Conservation (phyloP, 2,113 vertebrate genomes). For the Picathartes gymnocephalus region DNA sequence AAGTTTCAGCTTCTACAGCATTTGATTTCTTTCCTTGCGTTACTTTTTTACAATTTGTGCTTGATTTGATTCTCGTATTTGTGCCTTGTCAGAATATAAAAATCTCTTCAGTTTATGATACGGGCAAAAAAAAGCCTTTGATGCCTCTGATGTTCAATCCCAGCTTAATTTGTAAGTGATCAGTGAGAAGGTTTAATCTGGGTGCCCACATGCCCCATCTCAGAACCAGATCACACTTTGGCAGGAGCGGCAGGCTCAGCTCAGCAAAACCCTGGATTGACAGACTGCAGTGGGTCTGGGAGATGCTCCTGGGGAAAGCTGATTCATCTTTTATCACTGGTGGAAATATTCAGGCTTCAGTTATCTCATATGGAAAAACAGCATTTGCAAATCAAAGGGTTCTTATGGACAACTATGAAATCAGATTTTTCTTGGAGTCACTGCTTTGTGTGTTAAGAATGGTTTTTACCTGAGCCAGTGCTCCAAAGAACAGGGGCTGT, state of each 20-base stretch:
- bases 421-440: not conserved
- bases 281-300: not conserved
- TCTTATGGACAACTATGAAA: not conserved
- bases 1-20: not conserved
- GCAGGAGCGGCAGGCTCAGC: not conserved
- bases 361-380: not conserved
- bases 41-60: not conserved
- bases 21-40: conserved; percentile 5
- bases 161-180: conserved; percentile 16
- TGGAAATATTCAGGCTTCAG: not conserved
- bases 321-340: conserved; percentile 1
- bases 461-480: not conserved
- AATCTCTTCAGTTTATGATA: not conserved
- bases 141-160: not conserved
- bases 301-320: conserved; percentile 3
- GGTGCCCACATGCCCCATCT: conserved; percentile 19
- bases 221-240: not conserved
- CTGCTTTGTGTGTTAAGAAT: not conserved
- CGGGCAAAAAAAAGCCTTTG: not conserved
- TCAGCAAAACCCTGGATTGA: not conserved
- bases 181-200: conserved; percentile 6
- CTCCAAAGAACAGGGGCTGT: not conserved
- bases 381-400: conserved; percentile 15
- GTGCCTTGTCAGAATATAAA: not conserved
- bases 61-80: conserved; percentile 15